phyloP scores from a whole-genome alignment of 1,140 invertebrate genomes.

The Diachasma alloeum region DNA sequence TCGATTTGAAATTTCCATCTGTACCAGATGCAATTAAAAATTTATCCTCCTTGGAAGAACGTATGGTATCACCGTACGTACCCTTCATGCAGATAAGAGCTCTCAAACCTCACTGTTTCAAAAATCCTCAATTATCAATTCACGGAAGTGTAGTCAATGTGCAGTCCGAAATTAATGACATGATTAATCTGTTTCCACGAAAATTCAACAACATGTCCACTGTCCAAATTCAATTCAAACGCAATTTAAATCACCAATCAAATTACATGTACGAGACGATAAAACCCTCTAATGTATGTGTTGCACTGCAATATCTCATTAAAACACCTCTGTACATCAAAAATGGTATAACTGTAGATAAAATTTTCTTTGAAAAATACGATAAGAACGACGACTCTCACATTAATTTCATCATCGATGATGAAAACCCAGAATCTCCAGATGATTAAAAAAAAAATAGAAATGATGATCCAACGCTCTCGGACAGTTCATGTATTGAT shows the following conservation, averaged over 20 bases:
- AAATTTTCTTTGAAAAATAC: conserved; percentile 22
- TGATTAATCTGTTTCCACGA: conserved; percentile 31
- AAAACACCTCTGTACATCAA: too few relatives aligned
- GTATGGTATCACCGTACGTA: conserved; percentile 31
- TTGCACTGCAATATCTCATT: too few relatives aligned
- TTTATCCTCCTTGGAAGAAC: conserved; percentile 10
- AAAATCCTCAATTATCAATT: too few relatives aligned
- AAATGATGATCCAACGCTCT: not conserved
- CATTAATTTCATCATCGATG: conserved; percentile 21
- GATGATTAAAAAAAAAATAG: not conserved
- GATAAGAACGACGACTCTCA: conserved; percentile 10
- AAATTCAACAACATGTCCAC: conserved; percentile 31
- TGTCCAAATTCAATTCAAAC: conserved; percentile 34
- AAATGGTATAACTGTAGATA: conserved; percentile 22
- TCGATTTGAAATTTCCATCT: conserved; percentile 4
- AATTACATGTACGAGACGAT: conserved; percentile 33
- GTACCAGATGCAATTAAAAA: conserved; percentile 10
- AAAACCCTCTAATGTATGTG: too few relatives aligned
- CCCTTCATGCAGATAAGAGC: too few relatives aligned
- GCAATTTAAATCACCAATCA: conserved; percentile 26
- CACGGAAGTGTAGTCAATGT: too few relatives aligned
- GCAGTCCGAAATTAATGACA: conserved; percentile 32
- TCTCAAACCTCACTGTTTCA: too few relatives aligned
- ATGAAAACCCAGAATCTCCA: not conserved
- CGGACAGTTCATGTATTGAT: too few relatives aligned